Evolutionary conservation across 2,797 vertebrate species (phyloP), one percentile per base, ranked within the genome.

Genomic region (Crypturellus tataupa): DNA sequence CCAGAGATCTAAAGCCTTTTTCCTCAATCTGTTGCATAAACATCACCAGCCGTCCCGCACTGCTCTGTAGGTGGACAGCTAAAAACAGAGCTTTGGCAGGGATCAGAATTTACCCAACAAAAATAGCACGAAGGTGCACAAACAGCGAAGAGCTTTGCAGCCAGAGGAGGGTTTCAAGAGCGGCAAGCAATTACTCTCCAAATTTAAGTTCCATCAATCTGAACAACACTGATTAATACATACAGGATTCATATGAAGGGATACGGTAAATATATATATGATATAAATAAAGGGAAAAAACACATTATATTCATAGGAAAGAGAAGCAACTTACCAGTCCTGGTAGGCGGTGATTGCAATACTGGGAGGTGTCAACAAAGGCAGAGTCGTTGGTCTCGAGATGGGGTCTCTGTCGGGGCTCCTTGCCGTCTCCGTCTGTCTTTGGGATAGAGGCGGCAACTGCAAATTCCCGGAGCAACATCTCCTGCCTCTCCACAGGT

Each of bases 291-390:
- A 0, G 5, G 44, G 16, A 6, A 63, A 37, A 27, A 25, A 1
- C 2, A 8, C 3, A 6, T 6, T 21, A 65, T 78, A 46, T 68
- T 16, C 12, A 46, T 27, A 64, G 39, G 17, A 27, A 46, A 46
- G 27, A 19, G n/a, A 75, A 94, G 27, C 35, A 80, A 97, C 98
- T 97, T 86, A 99, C 99, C 99, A 98, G 97, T 99, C 98, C 2
- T 98, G 98, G 87, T 99, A 99, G 11, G 98, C 91, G 10, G 99
- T 99, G 95, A 99, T 99, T 62, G 99, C 98, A 20, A 99, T 99
- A 88, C 98, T 99, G 1, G 99, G 99, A 33, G 98, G 98, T 0
- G 98, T 97, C 13, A 87, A 23, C 91, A 99, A 96, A 55, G 99
- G 98, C 79, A 99, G 97, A 3, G 98, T 99, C 7, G 99, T 99